Base-by-base conservation (phyloP, 1,140 invertebrate species). In the Mya arenaria region DNA sequence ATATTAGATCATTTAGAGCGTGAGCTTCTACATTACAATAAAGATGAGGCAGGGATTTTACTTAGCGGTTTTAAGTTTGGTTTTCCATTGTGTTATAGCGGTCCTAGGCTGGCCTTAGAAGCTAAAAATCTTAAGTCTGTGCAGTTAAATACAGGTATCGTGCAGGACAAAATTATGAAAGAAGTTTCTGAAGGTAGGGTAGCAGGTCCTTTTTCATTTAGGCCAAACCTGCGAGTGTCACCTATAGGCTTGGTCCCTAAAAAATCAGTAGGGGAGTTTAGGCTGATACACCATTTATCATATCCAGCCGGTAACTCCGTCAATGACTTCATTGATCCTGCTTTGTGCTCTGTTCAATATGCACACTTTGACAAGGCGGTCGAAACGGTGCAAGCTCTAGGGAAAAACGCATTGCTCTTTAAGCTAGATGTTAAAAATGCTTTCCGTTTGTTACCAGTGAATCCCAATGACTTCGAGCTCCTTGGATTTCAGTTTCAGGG, bases 231-330 rank as follows among this genome's bases (percentile, higher is more conserved):
- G 0, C 25, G 73, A 4, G 39, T 65, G 3, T 77, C 73, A n/a
- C 73, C 73, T 6, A 48, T 77, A 23, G 73, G 58, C 6, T 52
- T 63, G 36, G 39, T 73, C 0, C 75, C 75, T 52, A 79, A 79
- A 32, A 83, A 69, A 66, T 25, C 39, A 39, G 8, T 19, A 13
- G 66, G 60, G 0, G 48, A 77, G 4, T 77, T 65, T 62, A 15
- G 83, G 8, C 13, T 81, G 2, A 84, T 84, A 25, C 71, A 80
- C 34, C 62, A 84, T 56, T 48, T 75, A 32, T 79, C 69, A 17
- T 73, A 73, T 62, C 83, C 68, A 17, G 28, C 25, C 0, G 60
- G 56, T 34, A n/a, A 56, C 13, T 79, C 74, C 36, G 55, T 79
- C 3, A 78, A 84, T 68, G 69, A 58, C 74, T 58, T 23, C 58